These are phyloP conservation scores for Tetranychus piercei DNA, from an alignment of 2,888 invertebrate species.

Conservation along the genomic window DNA sequence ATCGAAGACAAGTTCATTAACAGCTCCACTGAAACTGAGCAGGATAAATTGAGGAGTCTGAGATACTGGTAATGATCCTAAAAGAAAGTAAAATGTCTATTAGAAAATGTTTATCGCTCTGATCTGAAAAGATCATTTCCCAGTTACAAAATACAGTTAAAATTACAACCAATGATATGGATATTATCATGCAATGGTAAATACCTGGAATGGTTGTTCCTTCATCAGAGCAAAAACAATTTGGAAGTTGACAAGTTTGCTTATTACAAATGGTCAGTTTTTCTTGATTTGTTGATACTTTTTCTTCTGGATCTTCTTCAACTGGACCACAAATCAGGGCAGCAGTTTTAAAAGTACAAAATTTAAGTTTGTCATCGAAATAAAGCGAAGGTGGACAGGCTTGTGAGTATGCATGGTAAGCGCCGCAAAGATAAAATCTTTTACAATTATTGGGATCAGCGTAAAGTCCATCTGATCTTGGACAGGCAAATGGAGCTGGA, in stretches of 20 bases:
- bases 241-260: slow-evolving; percentile 55
- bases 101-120: background rate
- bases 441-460: slow-evolving; percentile 28
- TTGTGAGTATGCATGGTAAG: slow-evolving; percentile 66
- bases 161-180: background rate
- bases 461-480: slow-evolving; percentile 28
- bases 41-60: slow-evolving; percentile 84
- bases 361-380: slow-evolving; percentile 74
- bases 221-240: slow-evolving; percentile 78
- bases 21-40: slow-evolving; percentile 76
- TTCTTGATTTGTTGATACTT: slow-evolving; percentile 20
- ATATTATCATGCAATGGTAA: background rate
- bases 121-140: background rate
- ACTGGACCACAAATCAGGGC: slow-evolving; percentile 79
- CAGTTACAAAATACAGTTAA: background rate
- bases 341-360: slow-evolving; percentile 60
- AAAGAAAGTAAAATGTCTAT: background rate
- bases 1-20: slow-evolving; percentile 74
- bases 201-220: slow-evolving; percentile 60
- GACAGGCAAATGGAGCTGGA: slow-evolving; percentile 26
- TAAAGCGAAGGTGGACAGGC: slow-evolving; percentile 72
- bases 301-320: slow-evolving; percentile 27
- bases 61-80: slow-evolving; percentile 51
- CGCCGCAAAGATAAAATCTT: slow-evolving; percentile 46
- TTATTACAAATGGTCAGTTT: slow-evolving; percentile 42